phyloP scores from a whole-genome alignment of 2,113 vertebrate species.

The Gadus chalcogrammus region DNA sequence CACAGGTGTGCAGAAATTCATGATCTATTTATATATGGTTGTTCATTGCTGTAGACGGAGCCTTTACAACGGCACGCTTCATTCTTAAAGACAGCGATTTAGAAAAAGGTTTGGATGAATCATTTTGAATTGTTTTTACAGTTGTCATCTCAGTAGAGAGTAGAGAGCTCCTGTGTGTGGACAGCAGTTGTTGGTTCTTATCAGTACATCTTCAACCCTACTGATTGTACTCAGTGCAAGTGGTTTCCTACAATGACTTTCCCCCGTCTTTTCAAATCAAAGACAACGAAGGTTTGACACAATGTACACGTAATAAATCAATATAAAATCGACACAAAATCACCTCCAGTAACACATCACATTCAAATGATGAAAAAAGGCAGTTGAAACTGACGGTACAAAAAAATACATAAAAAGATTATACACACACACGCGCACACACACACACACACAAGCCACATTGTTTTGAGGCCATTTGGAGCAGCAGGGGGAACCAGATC shows the following conservation, averaged over 20 bases:
- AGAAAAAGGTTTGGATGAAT: too few species aligned
- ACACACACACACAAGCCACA: too few species aligned
- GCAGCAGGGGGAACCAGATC: too few species aligned
- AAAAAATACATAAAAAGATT: too few species aligned
- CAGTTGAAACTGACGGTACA: too few species aligned
- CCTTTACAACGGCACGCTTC: too few species aligned
- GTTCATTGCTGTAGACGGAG: too few species aligned
- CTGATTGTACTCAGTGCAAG: slow-evolving; percentile 17
- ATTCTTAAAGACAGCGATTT: too few species aligned
- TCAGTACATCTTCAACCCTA: not conserved
- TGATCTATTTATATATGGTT: not conserved
- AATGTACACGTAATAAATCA: slow-evolving; percentile 7
- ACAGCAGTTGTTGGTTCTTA: slow-evolving; percentile 18
- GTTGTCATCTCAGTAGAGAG: not conserved
- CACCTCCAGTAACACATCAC: too few species aligned
- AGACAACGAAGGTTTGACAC: slow-evolving; percentile 22
- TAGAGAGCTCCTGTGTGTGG: not conserved
- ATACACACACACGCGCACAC: too few species aligned
- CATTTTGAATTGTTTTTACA: not conserved
- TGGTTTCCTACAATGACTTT: not conserved
- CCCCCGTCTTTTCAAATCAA: not conserved
- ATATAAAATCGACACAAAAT: too few species aligned
- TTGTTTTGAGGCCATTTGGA: too few species aligned
- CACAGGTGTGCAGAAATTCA: not conserved
- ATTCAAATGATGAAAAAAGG: slow-evolving; percentile 4